These are phyloP conservation scores for Tetranychus piercei DNA, from an alignment of 2,888 invertebrate species.

Conservation along the genomic window DNA sequence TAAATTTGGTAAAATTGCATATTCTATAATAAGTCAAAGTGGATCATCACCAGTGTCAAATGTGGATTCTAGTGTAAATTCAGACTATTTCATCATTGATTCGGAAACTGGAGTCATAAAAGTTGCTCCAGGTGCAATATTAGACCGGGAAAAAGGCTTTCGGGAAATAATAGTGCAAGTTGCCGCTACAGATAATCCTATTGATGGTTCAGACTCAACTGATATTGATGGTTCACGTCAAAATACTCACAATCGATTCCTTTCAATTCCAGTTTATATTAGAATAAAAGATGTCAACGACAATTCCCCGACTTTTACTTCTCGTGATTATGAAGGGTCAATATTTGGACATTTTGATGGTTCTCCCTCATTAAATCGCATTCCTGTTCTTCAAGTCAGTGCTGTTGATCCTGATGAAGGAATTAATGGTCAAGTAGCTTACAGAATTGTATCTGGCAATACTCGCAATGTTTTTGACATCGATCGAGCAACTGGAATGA, in stretches of 20 bases:
- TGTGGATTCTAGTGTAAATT: background rate
- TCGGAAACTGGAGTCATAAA: constrained; percentile 47
- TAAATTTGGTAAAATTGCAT: constrained; percentile 55
- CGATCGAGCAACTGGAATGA: constrained; percentile 43
- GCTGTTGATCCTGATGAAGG: constrained; percentile 66
- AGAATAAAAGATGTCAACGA: constrained; percentile 50
- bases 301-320: constrained; percentile 60
- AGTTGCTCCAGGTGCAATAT: constrained; percentile 48
- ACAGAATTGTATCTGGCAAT: constrained; percentile 50
- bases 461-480: constrained; percentile 36
- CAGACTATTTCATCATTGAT: constrained; percentile 27
- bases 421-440: constrained; percentile 41
- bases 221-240: background rate
- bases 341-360: constrained; percentile 39
- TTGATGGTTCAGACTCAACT: background rate
- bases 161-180: constrained; percentile 48
- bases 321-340: constrained; percentile 53
- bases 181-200: constrained; percentile 47
- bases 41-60: background rate
- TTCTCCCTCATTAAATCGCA: constrained; percentile 44
- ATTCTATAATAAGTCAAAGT: constrained; percentile 47
- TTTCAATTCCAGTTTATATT: constrained; percentile 22
- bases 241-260: background rate
- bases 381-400: constrained; percentile 50
- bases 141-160: constrained; percentile 56